Conservation (phyloP, 1,140 invertebrate species). For the Caerostris darwini region DNA sequence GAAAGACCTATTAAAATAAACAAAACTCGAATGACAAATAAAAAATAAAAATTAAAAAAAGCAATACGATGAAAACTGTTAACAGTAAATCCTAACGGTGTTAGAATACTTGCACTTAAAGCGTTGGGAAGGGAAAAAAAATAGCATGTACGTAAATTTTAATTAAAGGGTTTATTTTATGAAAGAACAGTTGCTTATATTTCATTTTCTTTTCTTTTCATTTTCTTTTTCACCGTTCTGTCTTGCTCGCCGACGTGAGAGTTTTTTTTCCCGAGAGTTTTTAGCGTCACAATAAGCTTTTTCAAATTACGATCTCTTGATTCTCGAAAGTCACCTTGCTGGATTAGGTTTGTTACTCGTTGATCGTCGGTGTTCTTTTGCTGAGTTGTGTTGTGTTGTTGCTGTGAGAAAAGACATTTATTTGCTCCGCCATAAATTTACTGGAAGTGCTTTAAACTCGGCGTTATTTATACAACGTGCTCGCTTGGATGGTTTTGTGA, state of each 20-base stretch:
- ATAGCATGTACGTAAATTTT: constrained; percentile 49
- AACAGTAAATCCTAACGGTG: background rate
- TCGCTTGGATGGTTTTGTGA: no score
- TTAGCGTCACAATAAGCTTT: constrained; percentile 43
- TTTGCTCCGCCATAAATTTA: no score
- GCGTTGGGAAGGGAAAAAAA: background rate
- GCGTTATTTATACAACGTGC: no score
- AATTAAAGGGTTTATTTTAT: constrained; percentile 67
- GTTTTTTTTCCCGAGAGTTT: constrained; percentile 13
- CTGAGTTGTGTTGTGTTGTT: no score
- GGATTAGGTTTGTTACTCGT: constrained; percentile 20
- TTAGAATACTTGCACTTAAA: constrained; percentile 3
- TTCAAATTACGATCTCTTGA: constrained; percentile 56
- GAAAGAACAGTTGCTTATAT: constrained; percentile 39
- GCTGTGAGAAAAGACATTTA: no score
- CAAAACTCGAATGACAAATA: constrained; percentile 8
- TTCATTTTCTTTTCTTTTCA: background rate
- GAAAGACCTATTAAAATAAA: constrained; percentile 64
- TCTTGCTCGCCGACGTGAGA: background rate
- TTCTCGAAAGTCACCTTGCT: background rate
- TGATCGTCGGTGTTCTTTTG: background rate
- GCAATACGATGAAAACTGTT: background rate
- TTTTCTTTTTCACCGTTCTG: background rate
- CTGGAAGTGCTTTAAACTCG: no score
- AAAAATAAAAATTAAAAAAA: background rate